Evolutionary conservation across 2,113 vertebrate species (phyloP), one percentile per base, ranked within the genome.

Genomic region (Physeter macrocephalus): DNA sequence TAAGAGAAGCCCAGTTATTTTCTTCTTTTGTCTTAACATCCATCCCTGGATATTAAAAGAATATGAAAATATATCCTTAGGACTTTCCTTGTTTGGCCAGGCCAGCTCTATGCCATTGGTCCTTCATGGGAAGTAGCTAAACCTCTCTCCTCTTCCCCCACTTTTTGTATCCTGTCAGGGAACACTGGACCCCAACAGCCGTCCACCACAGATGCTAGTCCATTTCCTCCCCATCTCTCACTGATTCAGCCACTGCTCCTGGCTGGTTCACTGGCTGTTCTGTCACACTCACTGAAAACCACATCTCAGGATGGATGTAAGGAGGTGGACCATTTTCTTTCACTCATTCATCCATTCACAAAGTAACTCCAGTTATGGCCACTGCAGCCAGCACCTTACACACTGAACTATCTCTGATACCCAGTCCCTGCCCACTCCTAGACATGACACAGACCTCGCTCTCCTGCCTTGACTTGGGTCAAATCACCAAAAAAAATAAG

Each of bases 101-200:
- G 12, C 29, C 25, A 31, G 49, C 43, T 62, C 18, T 14, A 8
- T 27, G 31, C 6, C 23, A 21, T 25, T 72, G 9, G 2, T 36
- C 57, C 43, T 91, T 78, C 46, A 9, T 9, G 39, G 69, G 14
- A 3, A 15, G 6, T 2, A 2, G 12, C 27, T 36, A 36, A 88
- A 23, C 14, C 34, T 43, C n/a, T 67, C 29, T n/a, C 17, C 34
- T 1, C 18, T 15, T 1, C 21, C 29, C 5, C 11, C 0, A 8
- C 20, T 80, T 8, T 61, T 25, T 69, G 54, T 31, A 49, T 27
- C 80, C 57, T 8, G 52, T 4, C 36, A 80, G 36, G 52, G 31
- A 31, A 15, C 85, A 9, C 59, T 62, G 43, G 17, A 7, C 54
- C 77, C 46, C 43, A 49, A 21, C 6, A 92, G 59, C 34, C 39